Conservation (phyloP, 2,797 vertebrate species). For the Sebastes goodei region DNA sequence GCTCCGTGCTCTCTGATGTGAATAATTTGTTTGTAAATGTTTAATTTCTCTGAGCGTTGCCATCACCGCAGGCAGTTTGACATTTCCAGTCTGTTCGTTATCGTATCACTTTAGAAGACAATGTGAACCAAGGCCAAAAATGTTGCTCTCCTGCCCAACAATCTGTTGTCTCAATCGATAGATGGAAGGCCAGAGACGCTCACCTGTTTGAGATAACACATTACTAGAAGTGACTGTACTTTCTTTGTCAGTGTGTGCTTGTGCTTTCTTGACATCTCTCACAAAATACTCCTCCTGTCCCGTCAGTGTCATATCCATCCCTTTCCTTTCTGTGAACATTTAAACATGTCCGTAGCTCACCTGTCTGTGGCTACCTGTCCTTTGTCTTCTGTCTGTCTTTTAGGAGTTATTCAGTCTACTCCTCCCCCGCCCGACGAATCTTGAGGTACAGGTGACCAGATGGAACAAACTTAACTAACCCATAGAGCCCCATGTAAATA, state of each 20-base stretch:
- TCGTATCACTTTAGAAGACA: slow-evolving; percentile 39
- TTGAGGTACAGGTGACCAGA: slow-evolving; percentile 78
- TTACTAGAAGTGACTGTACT: background rate
- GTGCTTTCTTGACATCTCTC: background rate
- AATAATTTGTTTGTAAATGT: slow-evolving; percentile 50
- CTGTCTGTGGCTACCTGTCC: slow-evolving; percentile 53
- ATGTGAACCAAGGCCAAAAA: slow-evolving; percentile 23
- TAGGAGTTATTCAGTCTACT: slow-evolving; percentile 78
- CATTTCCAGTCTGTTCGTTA: slow-evolving; percentile 45
- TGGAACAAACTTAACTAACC: slow-evolving; percentile 53
- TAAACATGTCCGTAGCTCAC: slow-evolving; percentile 45
- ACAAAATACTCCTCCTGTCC: background rate
- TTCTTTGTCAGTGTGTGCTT: slow-evolving; percentile 1
- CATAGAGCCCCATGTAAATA: slow-evolving; percentile 51
- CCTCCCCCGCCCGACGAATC: slow-evolving; percentile 70
- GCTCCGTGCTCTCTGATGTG: slow-evolving; percentile 29
- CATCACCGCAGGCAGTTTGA: slow-evolving; percentile 21
- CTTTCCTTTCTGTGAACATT: slow-evolving; percentile 19
- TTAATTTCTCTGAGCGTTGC: slow-evolving; percentile 43
- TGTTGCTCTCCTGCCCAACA: background rate
- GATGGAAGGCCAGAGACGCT: background rate
- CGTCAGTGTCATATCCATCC: slow-evolving; percentile 6
- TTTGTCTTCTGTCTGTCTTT: slow-evolving; percentile 60
- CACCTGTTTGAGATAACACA: background rate
- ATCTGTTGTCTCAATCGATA: slow-evolving; percentile 20